These are phyloP conservation scores for Platysteira castanea DNA, from an alignment of 2,113 vertebrate genomes.

Conservation along the genomic window DNA sequence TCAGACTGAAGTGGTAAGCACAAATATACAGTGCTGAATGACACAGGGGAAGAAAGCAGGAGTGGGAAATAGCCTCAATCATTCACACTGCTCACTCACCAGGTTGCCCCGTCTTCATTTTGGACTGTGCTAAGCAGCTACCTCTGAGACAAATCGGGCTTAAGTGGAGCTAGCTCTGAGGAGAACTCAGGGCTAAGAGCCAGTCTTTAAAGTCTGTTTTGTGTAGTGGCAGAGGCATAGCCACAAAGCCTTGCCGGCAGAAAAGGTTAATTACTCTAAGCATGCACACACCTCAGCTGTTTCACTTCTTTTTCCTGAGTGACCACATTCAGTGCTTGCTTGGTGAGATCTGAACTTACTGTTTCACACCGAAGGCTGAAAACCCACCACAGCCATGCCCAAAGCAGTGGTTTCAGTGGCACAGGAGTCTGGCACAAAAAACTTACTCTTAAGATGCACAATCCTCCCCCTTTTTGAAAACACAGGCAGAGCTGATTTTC, in stretches of 20 bases:
- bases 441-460: background rate
- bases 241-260: background rate
- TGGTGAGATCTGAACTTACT: background rate
- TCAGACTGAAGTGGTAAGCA: background rate
- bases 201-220: background rate
- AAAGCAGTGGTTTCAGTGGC: background rate
- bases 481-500: background rate
- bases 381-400: background rate
- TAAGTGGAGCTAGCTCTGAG: background rate
- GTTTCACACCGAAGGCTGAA: background rate
- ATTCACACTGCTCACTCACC: background rate
- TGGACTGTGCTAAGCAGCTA: accelerated
- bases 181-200: background rate
- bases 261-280: background rate
- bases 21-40: background rate
- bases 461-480: background rate
- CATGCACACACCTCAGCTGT: background rate
- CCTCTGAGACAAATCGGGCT: background rate
- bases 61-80: background rate
- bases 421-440: background rate
- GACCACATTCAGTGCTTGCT: background rate
- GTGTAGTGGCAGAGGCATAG: background rate
- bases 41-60: background rate
- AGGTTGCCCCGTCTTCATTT: background rate
- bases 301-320: background rate